phyloP scores from a whole-genome alignment of 1,140 invertebrate genomes.

The Subanguina moxae region DNA sequence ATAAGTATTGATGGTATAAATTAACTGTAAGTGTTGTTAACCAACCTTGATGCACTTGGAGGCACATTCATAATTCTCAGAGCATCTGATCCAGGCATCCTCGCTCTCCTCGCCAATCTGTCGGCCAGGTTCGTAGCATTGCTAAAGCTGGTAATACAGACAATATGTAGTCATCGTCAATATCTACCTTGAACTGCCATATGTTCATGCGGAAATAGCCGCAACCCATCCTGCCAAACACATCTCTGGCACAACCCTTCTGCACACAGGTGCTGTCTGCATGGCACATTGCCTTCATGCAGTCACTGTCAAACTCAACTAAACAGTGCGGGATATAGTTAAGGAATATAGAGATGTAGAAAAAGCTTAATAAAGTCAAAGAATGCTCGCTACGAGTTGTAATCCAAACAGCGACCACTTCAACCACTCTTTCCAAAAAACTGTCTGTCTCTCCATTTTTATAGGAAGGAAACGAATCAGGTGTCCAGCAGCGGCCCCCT shows the following conservation, averaged over 20 bases:
- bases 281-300: conserved; percentile 57
- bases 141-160: conserved; percentile 37
- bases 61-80: conserved; percentile 57
- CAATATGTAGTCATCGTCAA: conserved; percentile 20
- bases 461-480: too few species aligned
- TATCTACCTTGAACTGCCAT: conserved; percentile 54
- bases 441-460: too few species aligned
- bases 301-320: conserved; percentile 56
- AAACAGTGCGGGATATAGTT: conserved; percentile 16
- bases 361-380: too few species aligned
- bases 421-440: too few species aligned
- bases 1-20: not conserved
- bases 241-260: conserved; percentile 51
- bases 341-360: too few species aligned
- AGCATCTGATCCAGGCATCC: conserved; percentile 56
- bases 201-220: conserved; percentile 59
- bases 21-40: not conserved
- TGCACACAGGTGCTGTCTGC: conserved; percentile 54
- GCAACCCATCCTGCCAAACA: conserved; percentile 51
- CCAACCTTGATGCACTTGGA: conserved; percentile 56
- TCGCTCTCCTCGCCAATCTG: conserved; percentile 55
- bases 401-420: too few species aligned
- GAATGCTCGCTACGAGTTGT: too few species aligned
- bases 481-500: too few species aligned
- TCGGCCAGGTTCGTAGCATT: conserved; percentile 58